phyloP scores from a whole-genome alignment of 2,797 vertebrate genomes.

The Okamejei kenojei region DNA sequence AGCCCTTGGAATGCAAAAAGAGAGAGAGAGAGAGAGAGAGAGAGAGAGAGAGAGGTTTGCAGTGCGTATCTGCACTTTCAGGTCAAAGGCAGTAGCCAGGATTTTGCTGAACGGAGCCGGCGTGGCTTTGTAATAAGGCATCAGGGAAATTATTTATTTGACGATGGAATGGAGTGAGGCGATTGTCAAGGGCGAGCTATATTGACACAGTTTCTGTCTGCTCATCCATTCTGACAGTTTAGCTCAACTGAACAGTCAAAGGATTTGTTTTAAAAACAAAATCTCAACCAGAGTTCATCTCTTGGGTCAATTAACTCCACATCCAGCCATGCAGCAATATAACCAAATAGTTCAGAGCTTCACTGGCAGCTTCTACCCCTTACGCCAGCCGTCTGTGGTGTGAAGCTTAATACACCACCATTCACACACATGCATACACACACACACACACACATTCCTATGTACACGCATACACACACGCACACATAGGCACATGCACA shows the following conservation, averaged over 20 bases:
- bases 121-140: conserved; percentile 56
- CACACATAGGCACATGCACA: too few relatives aligned
- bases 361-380: background rate
- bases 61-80: conserved; percentile 39
- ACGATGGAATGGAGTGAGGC: conserved; percentile 47
- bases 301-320: background rate
- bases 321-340: background rate
- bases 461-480: too few relatives aligned
- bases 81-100: conserved; percentile 46
- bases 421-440: background rate
- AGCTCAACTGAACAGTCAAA: conserved; percentile 32
- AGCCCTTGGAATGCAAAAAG: too few relatives aligned
- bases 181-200: conserved; percentile 51
- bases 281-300: background rate
- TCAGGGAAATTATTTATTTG: conserved; percentile 64
- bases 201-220: conserved; percentile 51
- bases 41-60: conserved; percentile 17
- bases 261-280: background rate
- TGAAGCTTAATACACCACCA: background rate
- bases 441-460: too few relatives aligned
- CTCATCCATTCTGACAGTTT: conserved; percentile 47
- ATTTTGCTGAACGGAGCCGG: conserved; percentile 52
- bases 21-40: background rate
- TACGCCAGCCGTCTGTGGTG: background rate
- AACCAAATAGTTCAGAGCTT: background rate